phyloP scores from a whole-genome alignment of 2,888 invertebrate species.

The Platycheirus rosarum region DNA sequence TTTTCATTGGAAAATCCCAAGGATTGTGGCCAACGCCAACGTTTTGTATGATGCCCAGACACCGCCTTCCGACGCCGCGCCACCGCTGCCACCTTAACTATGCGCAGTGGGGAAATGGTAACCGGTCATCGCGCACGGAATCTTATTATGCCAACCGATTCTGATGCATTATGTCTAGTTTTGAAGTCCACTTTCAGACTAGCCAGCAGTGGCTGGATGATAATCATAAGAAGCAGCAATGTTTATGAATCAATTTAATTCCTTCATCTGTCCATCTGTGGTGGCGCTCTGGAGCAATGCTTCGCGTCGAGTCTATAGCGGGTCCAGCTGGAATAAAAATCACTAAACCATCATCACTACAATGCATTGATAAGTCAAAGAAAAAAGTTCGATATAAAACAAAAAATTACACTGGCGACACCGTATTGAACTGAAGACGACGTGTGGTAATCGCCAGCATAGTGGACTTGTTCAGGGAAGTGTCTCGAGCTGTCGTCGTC shows the following conservation, averaged over 20 bases:
- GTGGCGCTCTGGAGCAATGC: slow-evolving; percentile 60
- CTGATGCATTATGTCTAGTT: slow-evolving; percentile 63
- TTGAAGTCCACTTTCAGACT: slow-evolving; percentile 40
- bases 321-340: slow-evolving; percentile 43
- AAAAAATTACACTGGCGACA: slow-evolving; percentile 70
- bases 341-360: slow-evolving; percentile 36
- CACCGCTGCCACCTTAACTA: slow-evolving; percentile 4
- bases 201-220: slow-evolving; percentile 19
- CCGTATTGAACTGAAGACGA: slow-evolving; percentile 41
- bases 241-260: slow-evolving; percentile 73
- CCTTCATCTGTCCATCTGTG: slow-evolving; percentile 61
- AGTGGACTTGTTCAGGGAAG: slow-evolving; percentile 43
- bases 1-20: slow-evolving; percentile 70
- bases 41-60: slow-evolving; percentile 42
- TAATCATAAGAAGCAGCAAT: slow-evolving; percentile 44
- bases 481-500: slow-evolving; percentile 11
- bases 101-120: neutral
- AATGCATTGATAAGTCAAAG: slow-evolving; percentile 13
- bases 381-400: slow-evolving; percentile 32
- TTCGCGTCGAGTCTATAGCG: slow-evolving; percentile 24
- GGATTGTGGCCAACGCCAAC: slow-evolving; percentile 35
- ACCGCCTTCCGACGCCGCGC: slow-evolving; percentile 29
- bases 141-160: slow-evolving; percentile 59
- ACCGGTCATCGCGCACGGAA: slow-evolving; percentile 32
- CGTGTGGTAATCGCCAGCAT: slow-evolving; percentile 48